Percentiles rank a stretch among this genome's conserved stretches.
Evolutionary conservation across 2,113 vertebrate species (phyloP).

Genomic region (Zosterops pallidus): DNA sequence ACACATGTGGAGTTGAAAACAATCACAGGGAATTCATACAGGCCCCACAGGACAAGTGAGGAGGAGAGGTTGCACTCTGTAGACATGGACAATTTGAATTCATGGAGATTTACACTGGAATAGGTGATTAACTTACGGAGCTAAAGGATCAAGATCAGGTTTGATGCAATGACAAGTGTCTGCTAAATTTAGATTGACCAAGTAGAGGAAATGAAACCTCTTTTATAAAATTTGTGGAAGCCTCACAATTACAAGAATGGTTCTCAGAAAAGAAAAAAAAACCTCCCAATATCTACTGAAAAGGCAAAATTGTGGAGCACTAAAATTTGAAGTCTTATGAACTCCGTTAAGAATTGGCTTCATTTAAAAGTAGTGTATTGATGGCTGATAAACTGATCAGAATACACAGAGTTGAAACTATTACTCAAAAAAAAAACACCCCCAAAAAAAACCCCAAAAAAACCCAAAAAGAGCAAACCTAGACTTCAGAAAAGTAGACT

Average conservation of each 20-base stretch:
- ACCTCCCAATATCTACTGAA: background rate
- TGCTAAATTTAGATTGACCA: background rate
- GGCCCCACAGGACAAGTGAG: background rate
- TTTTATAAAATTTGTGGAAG: background rate
- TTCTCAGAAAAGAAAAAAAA: background rate
- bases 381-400: background rate
- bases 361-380: background rate
- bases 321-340: background rate
- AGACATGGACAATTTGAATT: background rate
- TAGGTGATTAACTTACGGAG: background rate
- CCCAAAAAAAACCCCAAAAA: no score
- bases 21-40: background rate
- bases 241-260: background rate
- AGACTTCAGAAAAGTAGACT: background rate
- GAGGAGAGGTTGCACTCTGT: background rate
- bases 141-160: background rate
- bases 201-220: background rate
- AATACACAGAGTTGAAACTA: background rate
- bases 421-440: background rate
- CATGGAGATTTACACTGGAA: background rate
- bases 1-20: background rate
- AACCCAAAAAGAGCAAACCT: background rate
- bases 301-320: background rate
- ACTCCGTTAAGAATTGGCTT: background rate
- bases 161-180: background rate